phyloP scores from a whole-genome alignment of 2,888 invertebrate genomes.

The Mechanitis messenoides region DNA sequence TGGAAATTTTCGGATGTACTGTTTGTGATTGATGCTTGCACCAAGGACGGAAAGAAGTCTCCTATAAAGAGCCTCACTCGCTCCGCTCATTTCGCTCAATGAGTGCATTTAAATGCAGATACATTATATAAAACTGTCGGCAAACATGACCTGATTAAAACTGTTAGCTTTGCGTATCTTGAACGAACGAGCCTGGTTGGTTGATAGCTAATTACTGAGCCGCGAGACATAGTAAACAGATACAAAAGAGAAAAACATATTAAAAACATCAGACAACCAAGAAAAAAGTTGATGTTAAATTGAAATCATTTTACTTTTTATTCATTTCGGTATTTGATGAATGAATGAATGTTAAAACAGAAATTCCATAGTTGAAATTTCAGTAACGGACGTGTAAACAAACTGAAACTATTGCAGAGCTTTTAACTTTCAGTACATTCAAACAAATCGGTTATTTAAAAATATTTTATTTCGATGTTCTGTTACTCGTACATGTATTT shows the following conservation, averaged over 20 bases:
- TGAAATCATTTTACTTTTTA: neutral
- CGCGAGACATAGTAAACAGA: constrained; percentile 44
- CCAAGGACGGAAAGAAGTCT: no score
- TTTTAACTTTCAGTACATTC: no score
- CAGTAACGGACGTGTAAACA: no score
- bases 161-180: constrained; percentile 25
- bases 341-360: neutral
- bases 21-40: no score
- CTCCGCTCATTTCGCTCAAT: no score
- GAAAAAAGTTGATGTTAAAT: neutral
- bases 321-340: neutral
- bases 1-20: no score
- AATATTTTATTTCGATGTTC: constrained; percentile 9
- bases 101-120: constrained; percentile 24
- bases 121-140: constrained; percentile 25
- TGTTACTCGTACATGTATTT: no score
- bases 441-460: no score
- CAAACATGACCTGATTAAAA: constrained; percentile 28
- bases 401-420: no score
- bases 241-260: constrained; percentile 3
- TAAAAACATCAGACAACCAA: no score
- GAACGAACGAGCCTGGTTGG: constrained; percentile 35
- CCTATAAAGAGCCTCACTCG: no score
- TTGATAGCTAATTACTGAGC: constrained; percentile 46
- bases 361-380: constrained; percentile 17